Evolutionary conservation across 2,113 vertebrate genomes (phyloP).

Genomic region (Miniopterus natalensis): DNA sequence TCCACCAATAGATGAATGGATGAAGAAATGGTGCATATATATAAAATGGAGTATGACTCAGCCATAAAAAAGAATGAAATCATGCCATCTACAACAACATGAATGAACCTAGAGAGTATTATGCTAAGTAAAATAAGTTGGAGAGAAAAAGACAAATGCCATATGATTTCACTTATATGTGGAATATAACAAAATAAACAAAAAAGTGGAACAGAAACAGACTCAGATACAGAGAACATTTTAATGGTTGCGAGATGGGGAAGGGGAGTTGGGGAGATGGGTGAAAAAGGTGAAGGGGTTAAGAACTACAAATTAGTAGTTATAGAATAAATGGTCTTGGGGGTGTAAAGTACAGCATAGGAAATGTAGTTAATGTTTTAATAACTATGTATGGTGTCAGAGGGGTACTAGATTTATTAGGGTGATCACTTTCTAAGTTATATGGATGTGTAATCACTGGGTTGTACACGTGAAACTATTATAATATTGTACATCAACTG

Average conservation of each 20-base stretch:
- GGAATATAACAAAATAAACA: not conserved
- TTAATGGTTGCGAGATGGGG: not conserved
- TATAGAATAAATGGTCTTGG: not conserved
- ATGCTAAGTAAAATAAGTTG: not conserved
- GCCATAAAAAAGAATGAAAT: not conserved
- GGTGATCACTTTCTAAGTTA: not conserved
- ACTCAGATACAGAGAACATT: not conserved
- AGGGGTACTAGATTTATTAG: not conserved
- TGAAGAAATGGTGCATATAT: not conserved
- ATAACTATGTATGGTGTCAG: not conserved
- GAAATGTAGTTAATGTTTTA: not conserved
- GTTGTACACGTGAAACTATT: not conserved
- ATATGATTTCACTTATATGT: not conserved
- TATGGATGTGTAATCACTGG: not conserved
- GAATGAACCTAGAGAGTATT: not conserved
- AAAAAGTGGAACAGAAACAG: not conserved
- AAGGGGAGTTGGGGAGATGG: not conserved
- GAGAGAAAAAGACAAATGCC: not conserved
- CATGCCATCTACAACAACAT: not conserved
- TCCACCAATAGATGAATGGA: not conserved
- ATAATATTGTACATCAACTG: not conserved
- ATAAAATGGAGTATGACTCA: not conserved
- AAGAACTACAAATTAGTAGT: not conserved
- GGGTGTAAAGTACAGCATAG: not conserved
- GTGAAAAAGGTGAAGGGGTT: not conserved